Evolutionary conservation across 2,888 invertebrate genomes (phyloP).

Genomic region (Lapara coniferarum): DNA sequence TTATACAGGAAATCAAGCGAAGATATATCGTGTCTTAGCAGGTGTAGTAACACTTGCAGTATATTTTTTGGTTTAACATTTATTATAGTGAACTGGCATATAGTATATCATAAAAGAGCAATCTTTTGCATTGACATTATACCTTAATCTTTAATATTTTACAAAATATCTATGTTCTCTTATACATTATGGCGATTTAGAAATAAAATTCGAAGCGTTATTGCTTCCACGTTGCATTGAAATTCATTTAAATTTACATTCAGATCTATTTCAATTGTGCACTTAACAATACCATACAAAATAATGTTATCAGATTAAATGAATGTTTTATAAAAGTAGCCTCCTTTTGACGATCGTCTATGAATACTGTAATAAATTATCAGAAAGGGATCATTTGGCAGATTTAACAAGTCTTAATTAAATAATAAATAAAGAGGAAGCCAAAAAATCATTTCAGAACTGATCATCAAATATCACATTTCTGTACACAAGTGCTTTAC

Average conservation of each 20-base stretch:
- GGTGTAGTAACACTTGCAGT: too few species aligned
- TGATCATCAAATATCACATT: conserved; percentile 25
- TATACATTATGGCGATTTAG: conserved; percentile 32
- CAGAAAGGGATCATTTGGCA: not conserved
- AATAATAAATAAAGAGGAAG: conserved; percentile 13
- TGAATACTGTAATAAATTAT: conserved; percentile 5
- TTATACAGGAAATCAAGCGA: not conserved
- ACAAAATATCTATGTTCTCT: conserved; percentile 37
- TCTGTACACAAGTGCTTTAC: conserved; percentile 23
- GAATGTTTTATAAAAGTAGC: conserved; percentile 17
- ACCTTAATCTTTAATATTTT: conserved; percentile 27
- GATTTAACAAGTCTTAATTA: not conserved
- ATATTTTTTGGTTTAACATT: too few species aligned
- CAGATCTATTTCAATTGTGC: conserved; percentile 57
- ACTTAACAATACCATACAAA: conserved; percentile 34
- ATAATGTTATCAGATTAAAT: conserved; percentile 1
- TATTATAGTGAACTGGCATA: not conserved
- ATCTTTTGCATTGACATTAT: conserved; percentile 19
- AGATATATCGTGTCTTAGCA: not conserved
- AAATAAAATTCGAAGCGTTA: conserved; percentile 55
- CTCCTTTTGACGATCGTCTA: not conserved
- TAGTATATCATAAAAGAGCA: not conserved
- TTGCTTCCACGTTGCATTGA: conserved; percentile 54
- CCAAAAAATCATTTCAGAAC: conserved; percentile 17
- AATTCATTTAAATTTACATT: conserved; percentile 52